Conservation (phyloP, 2,888 invertebrate genomes). For the Zygogramma bicolorata region DNA sequence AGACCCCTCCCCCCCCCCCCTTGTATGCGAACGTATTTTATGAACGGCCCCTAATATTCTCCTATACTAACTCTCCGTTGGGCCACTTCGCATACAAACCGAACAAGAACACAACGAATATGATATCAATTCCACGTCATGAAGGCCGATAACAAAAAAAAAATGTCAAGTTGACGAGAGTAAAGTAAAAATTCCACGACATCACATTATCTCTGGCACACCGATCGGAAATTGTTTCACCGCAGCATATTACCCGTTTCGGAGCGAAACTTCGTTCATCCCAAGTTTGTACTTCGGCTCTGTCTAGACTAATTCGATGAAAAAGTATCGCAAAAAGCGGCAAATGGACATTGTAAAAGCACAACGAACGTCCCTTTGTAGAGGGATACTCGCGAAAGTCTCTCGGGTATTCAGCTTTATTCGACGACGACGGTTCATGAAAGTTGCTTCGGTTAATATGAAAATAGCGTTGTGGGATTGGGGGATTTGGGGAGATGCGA, state of each 20-base stretch:
- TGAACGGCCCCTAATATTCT: no score
- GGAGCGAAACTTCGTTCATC: background rate
- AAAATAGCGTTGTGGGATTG: background rate
- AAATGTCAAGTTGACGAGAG: no score
- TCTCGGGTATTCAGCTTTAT: background rate
- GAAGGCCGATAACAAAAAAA: no score
- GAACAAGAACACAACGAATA: no score
- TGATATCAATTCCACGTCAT: no score
- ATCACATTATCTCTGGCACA: background rate
- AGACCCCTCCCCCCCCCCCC: no score
- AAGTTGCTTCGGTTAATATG: background rate
- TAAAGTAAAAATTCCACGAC: no score
- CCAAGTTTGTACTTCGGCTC: background rate
- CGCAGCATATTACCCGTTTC: background rate
- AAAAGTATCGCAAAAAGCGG: constrained; percentile 15
- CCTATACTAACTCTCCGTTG: no score
- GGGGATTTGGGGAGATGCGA: background rate
- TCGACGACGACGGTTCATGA: background rate
- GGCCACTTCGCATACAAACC: no score
- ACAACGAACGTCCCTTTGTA: constrained; percentile 2
- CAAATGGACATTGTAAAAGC: constrained; percentile 12
- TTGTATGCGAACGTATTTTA: no score
- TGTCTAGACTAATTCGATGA: constrained; percentile 21
- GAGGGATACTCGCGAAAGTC: background rate
- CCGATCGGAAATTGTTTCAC: background rate